Base-by-base conservation (phyloP, 2,888 invertebrate genomes). In the Drosophila recens region DNA sequence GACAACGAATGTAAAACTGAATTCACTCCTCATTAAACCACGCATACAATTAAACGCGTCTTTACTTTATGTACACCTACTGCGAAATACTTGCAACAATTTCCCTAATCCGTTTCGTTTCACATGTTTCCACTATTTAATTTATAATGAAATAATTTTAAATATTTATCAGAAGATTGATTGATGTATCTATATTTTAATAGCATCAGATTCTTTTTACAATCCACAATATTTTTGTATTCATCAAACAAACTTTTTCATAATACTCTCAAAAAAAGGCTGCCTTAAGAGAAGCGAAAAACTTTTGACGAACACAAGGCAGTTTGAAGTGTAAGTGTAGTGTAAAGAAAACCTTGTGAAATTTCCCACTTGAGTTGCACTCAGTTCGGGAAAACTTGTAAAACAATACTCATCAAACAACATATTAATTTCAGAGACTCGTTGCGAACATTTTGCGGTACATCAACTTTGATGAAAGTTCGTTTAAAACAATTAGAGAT, bases 401-500 rank as follows among this genome's bases (percentile, higher is more conserved):
- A 54, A 79, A 79, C 77, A 76, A 79, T 79, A 80, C 72, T 79
- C 77, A 72, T 79, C 80, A 79, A 70, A 65, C 67, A 72, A 70
- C 46, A 72, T 80, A 80, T 78, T 80, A 80, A 73, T 80, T 80
- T 75, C 67, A 52, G 46, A 64, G 72, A 49, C 68, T 53, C 67
- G 75, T 68, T 75, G 67, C 52, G 59, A 82, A 74, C 76, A 75
- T 80, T 82, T 83, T 69, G 72, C 65, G 74, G 82, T 82, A 75
- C 74, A 78, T 80, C 72, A 76, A 73, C 68, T 75, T 75, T 68
- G 69, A 72, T 72, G 72, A 74, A 79, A 82, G 75, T 85, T 79
- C 78, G 79, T 87, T 86, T 80, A 79, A 83, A 85, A 86, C 85
- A 86, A 86, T 86, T 86, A 85, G 76, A 74, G 76, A 83, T 79